Percentiles rank a stretch among this genome's conserved stretches.
These are phyloP conservation scores for Agrochola litura DNA, from an alignment of 2,888 invertebrate species.

Conservation along the genomic window DNA sequence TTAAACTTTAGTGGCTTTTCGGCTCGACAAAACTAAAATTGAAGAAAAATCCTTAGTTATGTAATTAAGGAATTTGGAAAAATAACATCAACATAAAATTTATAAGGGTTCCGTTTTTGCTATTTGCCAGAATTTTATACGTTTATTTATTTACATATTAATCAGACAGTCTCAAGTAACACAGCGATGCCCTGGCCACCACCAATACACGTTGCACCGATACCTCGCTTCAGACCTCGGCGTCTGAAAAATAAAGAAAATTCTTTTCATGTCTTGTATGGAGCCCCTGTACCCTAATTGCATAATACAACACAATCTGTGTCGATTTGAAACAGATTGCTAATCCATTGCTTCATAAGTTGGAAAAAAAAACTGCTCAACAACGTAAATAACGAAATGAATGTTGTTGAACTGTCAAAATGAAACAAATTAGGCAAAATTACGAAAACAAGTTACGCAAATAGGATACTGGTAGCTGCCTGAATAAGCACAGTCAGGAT, in stretches of 20 bases:
- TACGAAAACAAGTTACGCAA: too few species aligned
- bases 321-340: too few species aligned
- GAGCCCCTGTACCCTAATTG: not conserved
- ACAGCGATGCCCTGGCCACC: slow-evolving; percentile 99
- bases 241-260: slow-evolving; percentile 90
- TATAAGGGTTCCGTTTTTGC: not conserved
- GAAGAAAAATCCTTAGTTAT: not conserved
- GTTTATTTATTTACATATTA: not conserved
- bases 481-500: not conserved
- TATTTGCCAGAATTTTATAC: not conserved
- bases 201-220: slow-evolving; percentile 99
- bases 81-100: not conserved
- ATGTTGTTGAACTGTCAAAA: too few species aligned
- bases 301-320: too few species aligned
- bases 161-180: slow-evolving; percentile 93
- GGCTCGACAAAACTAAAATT: not conserved
- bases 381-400: too few species aligned
- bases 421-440: too few species aligned
- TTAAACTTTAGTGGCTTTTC: not conserved
- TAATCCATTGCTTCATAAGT: too few species aligned
- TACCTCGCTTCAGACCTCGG: slow-evolving; percentile 94
- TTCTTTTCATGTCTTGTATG: not conserved
- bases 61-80: not conserved
- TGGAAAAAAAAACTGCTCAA: too few species aligned
- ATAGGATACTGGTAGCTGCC: not conserved